These are phyloP conservation scores for Sebastes oblongus DNA, from an alignment of 2,797 vertebrate genomes.

Conservation along the genomic window DNA sequence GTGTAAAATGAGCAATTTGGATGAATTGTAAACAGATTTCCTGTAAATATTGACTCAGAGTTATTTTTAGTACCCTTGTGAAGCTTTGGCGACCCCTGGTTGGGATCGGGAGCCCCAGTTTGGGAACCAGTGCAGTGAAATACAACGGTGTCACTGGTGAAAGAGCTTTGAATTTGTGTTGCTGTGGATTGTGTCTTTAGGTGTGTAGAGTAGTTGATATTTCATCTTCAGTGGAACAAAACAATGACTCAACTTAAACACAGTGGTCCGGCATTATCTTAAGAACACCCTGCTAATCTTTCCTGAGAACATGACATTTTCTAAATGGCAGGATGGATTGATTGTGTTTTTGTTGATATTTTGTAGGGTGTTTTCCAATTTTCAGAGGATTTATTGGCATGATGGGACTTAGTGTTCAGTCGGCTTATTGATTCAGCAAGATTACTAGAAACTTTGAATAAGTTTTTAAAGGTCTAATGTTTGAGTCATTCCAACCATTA, in stretches of 20 bases:
- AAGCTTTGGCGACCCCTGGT: no score
- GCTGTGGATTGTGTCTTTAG: background rate
- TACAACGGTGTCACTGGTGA: background rate
- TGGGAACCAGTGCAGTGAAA: no score
- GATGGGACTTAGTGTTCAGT: background rate
- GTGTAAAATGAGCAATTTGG: no score
- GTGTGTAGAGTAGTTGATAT: background rate
- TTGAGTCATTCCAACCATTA: background rate
- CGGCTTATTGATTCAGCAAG: background rate
- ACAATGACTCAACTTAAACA: background rate
- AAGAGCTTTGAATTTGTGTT: background rate
- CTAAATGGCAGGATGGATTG: constrained; percentile 27
- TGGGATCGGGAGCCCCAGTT: fast-evolving
- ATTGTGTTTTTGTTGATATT: constrained; percentile 7
- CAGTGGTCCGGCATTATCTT: background rate
- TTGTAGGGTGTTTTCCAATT: background rate
- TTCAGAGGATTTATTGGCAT: background rate
- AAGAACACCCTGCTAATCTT: background rate
- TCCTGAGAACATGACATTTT: constrained; percentile 14
- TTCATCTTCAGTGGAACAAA: background rate
- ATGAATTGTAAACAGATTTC: no score
- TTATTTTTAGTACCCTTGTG: no score
- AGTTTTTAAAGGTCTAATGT: background rate
- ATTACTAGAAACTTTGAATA: background rate
- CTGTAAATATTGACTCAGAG: no score